Conservation (phyloP, 2,113 vertebrate genomes). For the Spilogale gracilis region DNA sequence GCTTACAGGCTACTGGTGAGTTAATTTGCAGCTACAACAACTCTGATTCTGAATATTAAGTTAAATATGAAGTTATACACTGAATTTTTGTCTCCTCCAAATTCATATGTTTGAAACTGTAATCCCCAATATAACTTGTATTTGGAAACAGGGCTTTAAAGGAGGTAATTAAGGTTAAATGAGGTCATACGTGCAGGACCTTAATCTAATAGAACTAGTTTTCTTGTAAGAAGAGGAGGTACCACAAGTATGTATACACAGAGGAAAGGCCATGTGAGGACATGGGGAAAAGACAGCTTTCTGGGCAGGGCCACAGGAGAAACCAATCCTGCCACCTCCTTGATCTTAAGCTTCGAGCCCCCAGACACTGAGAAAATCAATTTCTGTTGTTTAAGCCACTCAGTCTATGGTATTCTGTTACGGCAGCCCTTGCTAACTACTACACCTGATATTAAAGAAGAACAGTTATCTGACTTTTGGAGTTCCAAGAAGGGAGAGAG, state of each 20-base stretch:
- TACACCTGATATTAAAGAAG: neutral
- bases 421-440: neutral
- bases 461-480: neutral
- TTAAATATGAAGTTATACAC: neutral
- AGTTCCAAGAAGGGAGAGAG: neutral
- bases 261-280: neutral
- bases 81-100: neutral
- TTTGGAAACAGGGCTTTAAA: neutral
- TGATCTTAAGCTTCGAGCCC: neutral
- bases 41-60: neutral
- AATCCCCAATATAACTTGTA: neutral
- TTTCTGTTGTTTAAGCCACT: too few species aligned
- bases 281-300: neutral
- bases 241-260: neutral
- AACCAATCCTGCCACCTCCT: neutral
- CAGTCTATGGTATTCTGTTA: neutral
- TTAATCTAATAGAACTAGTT: neutral
- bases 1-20: neutral
- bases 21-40: neutral
- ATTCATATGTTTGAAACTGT: neutral
- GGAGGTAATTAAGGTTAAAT: neutral
- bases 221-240: neutral
- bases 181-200: accelerated
- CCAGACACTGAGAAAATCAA: neutral
- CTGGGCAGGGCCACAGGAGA: neutral